Conservation (phyloP, 2,888 invertebrate species). For the Epicampocera succincta region DNA sequence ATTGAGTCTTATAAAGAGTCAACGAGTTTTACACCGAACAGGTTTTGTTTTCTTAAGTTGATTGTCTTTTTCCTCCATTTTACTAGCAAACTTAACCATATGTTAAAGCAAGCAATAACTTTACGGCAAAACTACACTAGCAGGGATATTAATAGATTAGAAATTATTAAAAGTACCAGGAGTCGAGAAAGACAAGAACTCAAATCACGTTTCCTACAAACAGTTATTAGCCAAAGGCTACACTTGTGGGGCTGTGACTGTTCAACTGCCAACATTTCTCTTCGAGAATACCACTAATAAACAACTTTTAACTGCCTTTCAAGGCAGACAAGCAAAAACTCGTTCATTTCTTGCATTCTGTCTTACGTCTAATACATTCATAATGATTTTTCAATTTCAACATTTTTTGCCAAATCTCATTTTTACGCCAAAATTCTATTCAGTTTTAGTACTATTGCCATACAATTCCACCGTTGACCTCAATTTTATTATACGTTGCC, state of each 20-base stretch:
- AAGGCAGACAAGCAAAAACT: too few relatives aligned
- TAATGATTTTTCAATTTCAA: slow-evolving; percentile 50
- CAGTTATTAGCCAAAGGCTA: too few relatives aligned
- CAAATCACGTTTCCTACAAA: too few relatives aligned
- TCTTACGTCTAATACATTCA: slow-evolving; percentile 8
- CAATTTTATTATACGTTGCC: slow-evolving; percentile 36
- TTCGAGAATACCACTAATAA: too few relatives aligned
- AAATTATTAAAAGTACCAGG: too few relatives aligned
- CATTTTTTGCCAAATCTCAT: neutral
- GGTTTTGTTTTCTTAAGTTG: slow-evolving; percentile 1
- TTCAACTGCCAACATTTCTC: too few relatives aligned
- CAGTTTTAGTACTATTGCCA: neutral
- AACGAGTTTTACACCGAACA: slow-evolving; percentile 43
- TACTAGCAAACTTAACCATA: slow-evolving; percentile 41
- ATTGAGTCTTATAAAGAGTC: slow-evolving; percentile 67
- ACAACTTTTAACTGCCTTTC: too few relatives aligned
- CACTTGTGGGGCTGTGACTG: too few relatives aligned
- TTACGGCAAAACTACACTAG: neutral
- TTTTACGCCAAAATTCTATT: neutral
- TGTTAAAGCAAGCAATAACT: slow-evolving; percentile 23
- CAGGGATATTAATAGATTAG: slow-evolving; percentile 1
- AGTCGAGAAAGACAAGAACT: too few relatives aligned
- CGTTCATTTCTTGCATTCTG: slow-evolving; percentile 16
- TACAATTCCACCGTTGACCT: slow-evolving; percentile 42
- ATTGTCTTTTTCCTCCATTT: slow-evolving; percentile 25